A percentile compares a stretch with the other conserved stretches of the same genome.
phyloP scores from a whole-genome alignment of 2,797 vertebrate species.

The Dicrostonyx torquatus region DNA sequence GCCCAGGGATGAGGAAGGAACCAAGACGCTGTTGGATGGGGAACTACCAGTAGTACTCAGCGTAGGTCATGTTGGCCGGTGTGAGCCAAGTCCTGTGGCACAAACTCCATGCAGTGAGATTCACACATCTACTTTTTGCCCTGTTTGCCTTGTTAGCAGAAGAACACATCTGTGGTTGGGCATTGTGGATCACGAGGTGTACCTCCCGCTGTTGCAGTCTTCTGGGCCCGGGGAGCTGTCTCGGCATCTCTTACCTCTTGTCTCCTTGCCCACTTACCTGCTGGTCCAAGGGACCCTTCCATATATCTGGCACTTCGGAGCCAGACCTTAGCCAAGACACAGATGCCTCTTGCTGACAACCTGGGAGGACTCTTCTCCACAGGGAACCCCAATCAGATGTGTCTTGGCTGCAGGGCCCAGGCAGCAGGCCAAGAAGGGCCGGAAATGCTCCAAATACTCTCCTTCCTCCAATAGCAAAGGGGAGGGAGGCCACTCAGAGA shows the following conservation, averaged over 20 bases:
- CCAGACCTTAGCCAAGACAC: slow-evolving; percentile 58
- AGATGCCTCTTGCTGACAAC: slow-evolving; percentile 59
- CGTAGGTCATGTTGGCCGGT: neutral
- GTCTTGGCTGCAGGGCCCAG: slow-evolving; percentile 68
- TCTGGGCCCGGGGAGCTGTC: neutral
- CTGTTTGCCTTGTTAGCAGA: neutral
- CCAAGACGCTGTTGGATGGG: fast-evolving
- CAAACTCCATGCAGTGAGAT: neutral
- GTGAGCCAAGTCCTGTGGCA: neutral
- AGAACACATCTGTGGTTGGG: neutral
- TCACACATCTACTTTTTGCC: neutral
- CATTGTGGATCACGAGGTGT: neutral
- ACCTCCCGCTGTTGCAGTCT: neutral
- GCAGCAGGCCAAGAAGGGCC: slow-evolving; percentile 75
- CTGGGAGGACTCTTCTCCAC: slow-evolving; percentile 62
- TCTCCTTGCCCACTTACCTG: slow-evolving; percentile 53
- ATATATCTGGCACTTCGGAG: slow-evolving; percentile 47
- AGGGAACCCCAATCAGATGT: slow-evolving; percentile 69
- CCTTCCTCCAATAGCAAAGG: slow-evolving; percentile 57
- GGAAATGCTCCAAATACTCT: slow-evolving; percentile 78
- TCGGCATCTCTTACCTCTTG: slow-evolving; percentile 23
- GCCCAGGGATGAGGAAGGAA: neutral
- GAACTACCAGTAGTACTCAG: neutral
- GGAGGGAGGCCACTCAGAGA: slow-evolving; percentile 67
- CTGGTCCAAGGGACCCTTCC: slow-evolving; percentile 58